Evolutionary conservation across 2,888 invertebrate species (phyloP).

Genomic region (Dascillus cervinus): DNA sequence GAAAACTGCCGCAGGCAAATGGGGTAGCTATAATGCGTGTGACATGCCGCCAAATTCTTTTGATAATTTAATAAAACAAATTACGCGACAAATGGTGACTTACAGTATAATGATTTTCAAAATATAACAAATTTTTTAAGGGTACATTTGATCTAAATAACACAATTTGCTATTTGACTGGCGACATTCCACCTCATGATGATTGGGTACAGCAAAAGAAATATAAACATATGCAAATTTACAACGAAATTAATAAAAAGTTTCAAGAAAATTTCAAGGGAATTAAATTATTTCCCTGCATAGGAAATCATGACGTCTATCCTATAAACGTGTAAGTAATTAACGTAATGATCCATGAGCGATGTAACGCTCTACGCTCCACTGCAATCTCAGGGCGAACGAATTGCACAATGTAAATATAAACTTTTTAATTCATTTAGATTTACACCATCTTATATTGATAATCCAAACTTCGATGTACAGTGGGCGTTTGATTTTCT

Average conservation of each 20-base stretch:
- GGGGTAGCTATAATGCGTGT: constrained; percentile 75
- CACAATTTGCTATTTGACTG: constrained; percentile 78
- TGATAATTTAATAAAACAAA: constrained; percentile 58
- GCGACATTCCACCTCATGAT: constrained; percentile 78
- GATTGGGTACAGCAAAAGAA: constrained; percentile 71
- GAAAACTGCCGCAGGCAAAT: too few relatives aligned
- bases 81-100: too few relatives aligned
- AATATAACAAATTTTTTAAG: too few relatives aligned
- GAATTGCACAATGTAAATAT: too few relatives aligned
- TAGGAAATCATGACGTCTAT: constrained; percentile 65
- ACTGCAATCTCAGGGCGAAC: too few relatives aligned
- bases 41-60: constrained; percentile 66
- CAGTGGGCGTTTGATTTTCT: constrained; percentile 67
- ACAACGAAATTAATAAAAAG: constrained; percentile 42
- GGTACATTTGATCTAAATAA: too few relatives aligned
- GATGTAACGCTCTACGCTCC: too few relatives aligned
- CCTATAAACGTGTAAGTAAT: constrained; percentile 22
- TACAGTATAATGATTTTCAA: too few relatives aligned
- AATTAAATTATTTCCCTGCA: constrained; percentile 49
- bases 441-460: constrained; percentile 51
- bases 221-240: constrained; percentile 55
- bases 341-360: too few relatives aligned
- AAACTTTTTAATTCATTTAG: too few relatives aligned
- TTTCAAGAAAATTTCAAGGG: constrained; percentile 43
- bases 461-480: constrained; percentile 45